These are phyloP conservation scores for Cherax destructor DNA, from an alignment of 1,140 invertebrate genomes.

Conservation along the genomic window DNA sequence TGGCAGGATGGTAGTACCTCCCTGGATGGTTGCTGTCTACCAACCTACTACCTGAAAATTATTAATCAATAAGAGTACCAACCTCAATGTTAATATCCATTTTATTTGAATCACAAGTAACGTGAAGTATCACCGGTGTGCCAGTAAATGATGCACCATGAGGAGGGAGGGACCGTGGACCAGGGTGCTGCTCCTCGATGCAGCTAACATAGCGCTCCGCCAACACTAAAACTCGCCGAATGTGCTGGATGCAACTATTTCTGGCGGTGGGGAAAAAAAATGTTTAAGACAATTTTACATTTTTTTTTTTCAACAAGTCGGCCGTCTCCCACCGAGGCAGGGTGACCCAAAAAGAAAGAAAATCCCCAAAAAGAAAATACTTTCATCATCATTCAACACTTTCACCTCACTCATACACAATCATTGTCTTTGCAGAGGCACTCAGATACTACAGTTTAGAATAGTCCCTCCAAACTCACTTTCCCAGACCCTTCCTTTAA, in stretches of 20 bases:
- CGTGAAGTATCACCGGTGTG: conserved; percentile 75
- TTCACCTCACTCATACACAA: no score
- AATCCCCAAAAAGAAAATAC: no score
- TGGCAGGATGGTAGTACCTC: no score
- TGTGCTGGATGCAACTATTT: conserved; percentile 74
- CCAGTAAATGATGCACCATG: conserved; percentile 79
- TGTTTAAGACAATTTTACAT: conserved; percentile 14
- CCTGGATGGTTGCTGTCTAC: no score
- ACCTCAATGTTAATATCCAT: conserved; percentile 62
- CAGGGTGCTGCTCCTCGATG: conserved; percentile 77
- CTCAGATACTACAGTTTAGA: no score
- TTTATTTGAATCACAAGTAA: conserved; percentile 74
- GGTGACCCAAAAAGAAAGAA: no score
- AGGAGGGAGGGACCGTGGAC: conserved; percentile 76
- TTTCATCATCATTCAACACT: no score
- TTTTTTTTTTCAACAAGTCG: no score
- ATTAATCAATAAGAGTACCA: not conserved
- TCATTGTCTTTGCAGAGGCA: no score
- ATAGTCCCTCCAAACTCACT: no score
- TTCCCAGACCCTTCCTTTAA: no score
- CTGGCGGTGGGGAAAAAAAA: conserved; percentile 71
- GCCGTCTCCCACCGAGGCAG: no score
- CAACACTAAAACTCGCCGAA: conserved; percentile 77
- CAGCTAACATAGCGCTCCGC: conserved; percentile 77
- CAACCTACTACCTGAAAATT: not conserved